Percentiles rank a stretch among this genome's conserved stretches.
phyloP scores from a whole-genome alignment of 2,797 vertebrate genomes.

The Leptoclinus maculatus region DNA sequence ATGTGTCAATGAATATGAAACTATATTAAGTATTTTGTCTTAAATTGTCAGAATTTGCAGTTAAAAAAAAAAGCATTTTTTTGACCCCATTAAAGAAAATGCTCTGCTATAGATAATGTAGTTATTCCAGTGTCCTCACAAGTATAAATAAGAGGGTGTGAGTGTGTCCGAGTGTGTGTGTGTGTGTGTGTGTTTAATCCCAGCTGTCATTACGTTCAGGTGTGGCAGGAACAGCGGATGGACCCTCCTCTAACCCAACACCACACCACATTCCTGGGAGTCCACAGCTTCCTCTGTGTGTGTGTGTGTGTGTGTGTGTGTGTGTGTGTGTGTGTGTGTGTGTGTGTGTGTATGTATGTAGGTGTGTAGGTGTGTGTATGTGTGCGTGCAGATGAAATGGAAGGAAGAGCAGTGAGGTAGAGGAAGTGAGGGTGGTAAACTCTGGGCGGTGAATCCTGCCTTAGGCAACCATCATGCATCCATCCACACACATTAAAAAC shows the following conservation, averaged over 20 bases:
- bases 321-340: not conserved
- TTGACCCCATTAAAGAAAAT: not conserved
- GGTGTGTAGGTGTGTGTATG: slow-evolving; percentile 2
- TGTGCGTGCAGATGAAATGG: slow-evolving; percentile 19
- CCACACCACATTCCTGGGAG: slow-evolving; percentile 58
- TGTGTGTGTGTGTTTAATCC: slow-evolving; percentile 7
- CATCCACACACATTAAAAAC: not conserved
- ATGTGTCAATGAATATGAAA: not conserved
- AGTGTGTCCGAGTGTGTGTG: slow-evolving; percentile 1
- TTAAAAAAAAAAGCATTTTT: not conserved
- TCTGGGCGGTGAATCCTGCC: slow-evolving; percentile 16
- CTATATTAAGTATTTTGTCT: not conserved
- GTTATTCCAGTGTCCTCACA: not conserved
- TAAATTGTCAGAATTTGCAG: not conserved
- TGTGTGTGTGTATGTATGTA: slow-evolving; percentile 7
- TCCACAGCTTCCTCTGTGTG: slow-evolving; percentile 47
- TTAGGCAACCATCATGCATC: slow-evolving; percentile 5
- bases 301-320: slow-evolving; percentile 15
- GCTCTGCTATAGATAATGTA: not conserved
- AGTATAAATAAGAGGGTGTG: not conserved
- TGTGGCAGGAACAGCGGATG: slow-evolving; percentile 61
- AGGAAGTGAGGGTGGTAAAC: slow-evolving; percentile 50
- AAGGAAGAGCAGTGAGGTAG: slow-evolving; percentile 41
- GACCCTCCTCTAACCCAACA: slow-evolving; percentile 49
- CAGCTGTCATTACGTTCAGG: slow-evolving; percentile 59